These are phyloP conservation scores for Chorisops tibialis DNA, from an alignment of 2,888 invertebrate species.

Conservation along the genomic window DNA sequence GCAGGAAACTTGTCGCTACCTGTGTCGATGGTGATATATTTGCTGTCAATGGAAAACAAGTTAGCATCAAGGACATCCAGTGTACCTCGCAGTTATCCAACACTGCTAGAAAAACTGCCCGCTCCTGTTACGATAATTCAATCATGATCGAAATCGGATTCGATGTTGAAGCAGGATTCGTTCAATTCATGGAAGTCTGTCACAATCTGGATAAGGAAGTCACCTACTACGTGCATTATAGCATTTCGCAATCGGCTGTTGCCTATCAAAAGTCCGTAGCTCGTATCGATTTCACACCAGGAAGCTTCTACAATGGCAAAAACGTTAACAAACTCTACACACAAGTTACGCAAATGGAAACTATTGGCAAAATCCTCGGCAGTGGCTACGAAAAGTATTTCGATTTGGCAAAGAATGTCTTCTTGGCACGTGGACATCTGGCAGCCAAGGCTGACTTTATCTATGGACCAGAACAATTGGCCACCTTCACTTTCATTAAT, in stretches of 20 bases:
- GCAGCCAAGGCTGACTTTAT: conserved; percentile 55
- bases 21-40: conserved; percentile 32
- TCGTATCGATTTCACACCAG: not conserved
- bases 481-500: conserved; percentile 57
- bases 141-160: conserved; percentile 41
- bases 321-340: conserved; percentile 35
- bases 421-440: conserved; percentile 54
- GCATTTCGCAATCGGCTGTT: conserved; percentile 36
- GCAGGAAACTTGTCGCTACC: conserved; percentile 22
- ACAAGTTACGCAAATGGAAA: conserved; percentile 36
- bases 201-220: conserved; percentile 37
- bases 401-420: conserved; percentile 32
- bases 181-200: conserved; percentile 41
- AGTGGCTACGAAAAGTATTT: conserved; percentile 39
- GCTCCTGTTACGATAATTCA: not conserved
- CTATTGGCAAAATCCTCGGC: conserved; percentile 40
- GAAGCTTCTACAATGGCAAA: conserved; percentile 5
- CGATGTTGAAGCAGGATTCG: conserved; percentile 35
- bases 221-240: conserved; percentile 40
- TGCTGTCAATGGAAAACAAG: conserved; percentile 26
- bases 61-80: conserved; percentile 35
- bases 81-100: conserved; percentile 34
- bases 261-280: conserved; percentile 38
- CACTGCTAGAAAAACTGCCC: not conserved
- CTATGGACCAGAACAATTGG: conserved; percentile 52